Evolutionary conservation across 2,797 vertebrate genomes (phyloP), one percentile per base, ranked within the genome.

Genomic region (Chelidonichthys spinosus): DNA sequence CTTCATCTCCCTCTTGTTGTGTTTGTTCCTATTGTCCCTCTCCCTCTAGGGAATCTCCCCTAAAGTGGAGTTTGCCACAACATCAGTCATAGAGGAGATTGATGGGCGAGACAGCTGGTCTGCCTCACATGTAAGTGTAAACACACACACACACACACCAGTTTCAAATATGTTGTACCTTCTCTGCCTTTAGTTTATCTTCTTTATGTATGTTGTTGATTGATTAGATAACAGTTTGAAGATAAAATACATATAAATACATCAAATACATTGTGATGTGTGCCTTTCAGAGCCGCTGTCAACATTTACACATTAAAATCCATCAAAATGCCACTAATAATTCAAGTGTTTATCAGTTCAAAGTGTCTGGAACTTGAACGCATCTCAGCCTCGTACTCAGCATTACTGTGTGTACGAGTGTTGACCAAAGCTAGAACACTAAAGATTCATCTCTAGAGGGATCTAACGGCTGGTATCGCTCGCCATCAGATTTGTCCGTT

Each of bases 21-120:
- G 72, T 91, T 82, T 84, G 85, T 79, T 82, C 69, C 60, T 85
- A 18, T 91, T 88, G 81, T 84, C 81, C 66, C 64, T 64, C 56
- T 80, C 79, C 74, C 90, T 85, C 87, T 69, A 99, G 98, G 97
- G 97, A 95, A 96, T 97, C 93, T 95, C 96, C 91, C 97, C 96
- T 90, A 97, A 95, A 95, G 91, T 98, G 93, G 96, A 95, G 92
- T 99, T 98, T 94, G 92, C 95, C 81, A 97, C 96, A 47, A 95
- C 90, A 78, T 97, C 95, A 82, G 89, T 96, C 92, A 97, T 99
- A 91, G 95, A 96, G 68, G 97, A 98, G 94, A 95, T 93, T 87
- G 90, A 88, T 82, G 80, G 89, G 55, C 90, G 81, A 63, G 90
- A 89, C 73, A 63, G 80, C 78, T 63, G 66, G 74, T 64, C 83